Evolutionary conservation across 2,113 vertebrate genomes (phyloP), one percentile per base, ranked within the genome.

Genomic region (Mustela nigripes): DNA sequence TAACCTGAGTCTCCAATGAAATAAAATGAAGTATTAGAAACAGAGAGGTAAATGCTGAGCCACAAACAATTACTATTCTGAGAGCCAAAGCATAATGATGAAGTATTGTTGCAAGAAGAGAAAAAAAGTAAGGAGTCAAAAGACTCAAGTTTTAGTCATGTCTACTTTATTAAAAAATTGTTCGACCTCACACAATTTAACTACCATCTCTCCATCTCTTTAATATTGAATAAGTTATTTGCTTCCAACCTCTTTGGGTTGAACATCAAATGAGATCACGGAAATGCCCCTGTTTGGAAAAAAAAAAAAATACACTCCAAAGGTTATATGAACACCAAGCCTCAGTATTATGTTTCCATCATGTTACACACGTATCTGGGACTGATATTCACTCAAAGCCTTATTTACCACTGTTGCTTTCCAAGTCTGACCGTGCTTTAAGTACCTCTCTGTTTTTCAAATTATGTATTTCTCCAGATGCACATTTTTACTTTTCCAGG

Each of bases 401-500:
- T 62, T 79, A 42, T 81, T 92, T 93, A 87, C 65, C 31, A 71
- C 1, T 50, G 39, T 62, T 91, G 53, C 65, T 97, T 96, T 96
- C 92, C 90, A 95, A 88, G 65, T 73, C 78, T 48, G 94, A 92
- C 67, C 56, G 48, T 89, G 56, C 89, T 74, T 63, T 89, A 82
- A 83, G 73, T 80, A 60, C 6, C 78, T 39, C 39, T 97, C 93
- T 98, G 94, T 42, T 96, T 98, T 98, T 97, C 95, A 95, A 91
- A 97, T 98, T 90, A 97, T 63, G 31, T 83, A 80, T 73, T 96
- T 96, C 88, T 97, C 95, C 97, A 98, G 97, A 97, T 86, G 92
- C 67, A 91, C n/a, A 50, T 73, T 87, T 89, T 73, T 63, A 36
- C 94, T 94, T 91, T 94, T 89, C 87, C 93, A 94, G 71, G 95